These are phyloP conservation scores for Dorcus parallelipipedus DNA, from an alignment of 2,888 invertebrate genomes.

Conservation along the genomic window DNA sequence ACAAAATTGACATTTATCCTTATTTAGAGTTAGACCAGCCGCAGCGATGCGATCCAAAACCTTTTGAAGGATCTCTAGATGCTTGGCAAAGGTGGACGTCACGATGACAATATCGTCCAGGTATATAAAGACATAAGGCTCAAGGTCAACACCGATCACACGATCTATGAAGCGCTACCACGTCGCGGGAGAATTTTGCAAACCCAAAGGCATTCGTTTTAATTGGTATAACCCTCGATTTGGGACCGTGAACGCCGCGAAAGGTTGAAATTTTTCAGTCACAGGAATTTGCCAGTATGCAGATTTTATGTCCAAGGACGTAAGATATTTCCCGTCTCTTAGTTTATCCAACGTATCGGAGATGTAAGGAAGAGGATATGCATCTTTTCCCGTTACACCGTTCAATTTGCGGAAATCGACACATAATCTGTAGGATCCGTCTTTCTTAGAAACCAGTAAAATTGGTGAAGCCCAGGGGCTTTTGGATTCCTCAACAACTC, in stretches of 20 bases:
- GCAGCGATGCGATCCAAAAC: constrained; percentile 6
- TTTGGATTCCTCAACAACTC: constrained; percentile 25
- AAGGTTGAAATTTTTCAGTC: constrained; percentile 7
- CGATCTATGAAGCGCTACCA: constrained; percentile 31
- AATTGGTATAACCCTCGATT: constrained; percentile 23
- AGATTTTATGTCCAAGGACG: constrained; percentile 32
- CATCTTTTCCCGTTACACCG: constrained; percentile 30
- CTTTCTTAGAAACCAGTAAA: constrained; percentile 21
- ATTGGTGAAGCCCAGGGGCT: constrained; percentile 24
- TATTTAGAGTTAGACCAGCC: constrained; percentile 15
- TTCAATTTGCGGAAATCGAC: constrained; percentile 36
- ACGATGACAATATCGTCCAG: constrained; percentile 17
- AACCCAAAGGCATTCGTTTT: constrained; percentile 32
- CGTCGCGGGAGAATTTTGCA: constrained; percentile 29
- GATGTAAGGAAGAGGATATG: constrained; percentile 35
- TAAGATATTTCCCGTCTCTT: constrained; percentile 31
- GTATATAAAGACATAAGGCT: constrained; percentile 22
- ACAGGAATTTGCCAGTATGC: constrained; percentile 33
- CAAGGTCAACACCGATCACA: constrained; percentile 27
- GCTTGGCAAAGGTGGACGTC: constrained; percentile 10
- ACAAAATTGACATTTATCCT: constrained; percentile 28
- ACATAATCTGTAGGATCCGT: constrained; percentile 31
- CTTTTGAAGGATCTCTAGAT: constrained; percentile 16
- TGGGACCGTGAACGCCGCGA: constrained; percentile 24
- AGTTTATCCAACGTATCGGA: constrained; percentile 32